Percentiles rank a stretch among this genome's conserved stretches.
These are phyloP conservation scores for Drosophila elegans DNA, from an alignment of 1,140 invertebrate genomes.

Conservation along the genomic window DNA sequence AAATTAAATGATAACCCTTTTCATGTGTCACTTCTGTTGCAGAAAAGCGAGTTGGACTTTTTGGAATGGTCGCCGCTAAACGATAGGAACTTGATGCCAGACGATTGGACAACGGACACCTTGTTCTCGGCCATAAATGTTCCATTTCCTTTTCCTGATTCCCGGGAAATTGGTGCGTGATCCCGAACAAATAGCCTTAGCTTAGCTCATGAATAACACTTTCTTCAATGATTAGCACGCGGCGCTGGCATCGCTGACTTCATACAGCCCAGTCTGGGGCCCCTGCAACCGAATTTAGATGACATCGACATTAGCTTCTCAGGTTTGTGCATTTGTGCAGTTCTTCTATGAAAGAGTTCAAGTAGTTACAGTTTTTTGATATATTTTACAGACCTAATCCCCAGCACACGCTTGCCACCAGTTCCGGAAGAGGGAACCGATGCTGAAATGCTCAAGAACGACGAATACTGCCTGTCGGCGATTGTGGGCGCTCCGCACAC, in stretches of 20 bases:
- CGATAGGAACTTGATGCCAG: conserved; percentile 89
- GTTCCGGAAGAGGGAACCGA: conserved; percentile 86
- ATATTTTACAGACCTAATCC: conserved; percentile 61
- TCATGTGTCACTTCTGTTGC: neutral
- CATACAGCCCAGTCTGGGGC: conserved; percentile 98
- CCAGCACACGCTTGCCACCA: conserved; percentile 85
- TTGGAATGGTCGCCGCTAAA: conserved; percentile 90
- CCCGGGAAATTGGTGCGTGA: conserved; percentile 94
- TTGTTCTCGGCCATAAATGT: conserved; percentile 95
- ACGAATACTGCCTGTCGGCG: conserved; percentile 73
- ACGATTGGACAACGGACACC: conserved; percentile 91
- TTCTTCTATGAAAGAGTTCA: too few relatives aligned
- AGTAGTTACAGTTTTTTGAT: neutral
- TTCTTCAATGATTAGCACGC: conserved; percentile 85
- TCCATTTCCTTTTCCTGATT: conserved; percentile 98
- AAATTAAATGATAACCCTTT: neutral
- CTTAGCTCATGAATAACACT: neutral
- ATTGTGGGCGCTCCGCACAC: conserved; percentile 77
- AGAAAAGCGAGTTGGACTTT: conserved; percentile 93
- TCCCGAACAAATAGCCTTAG: neutral
- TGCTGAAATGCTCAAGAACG: conserved; percentile 80
- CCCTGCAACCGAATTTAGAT: conserved; percentile 98
- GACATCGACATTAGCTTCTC: conserved; percentile 95
- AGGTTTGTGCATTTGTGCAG: conserved; percentile 85
- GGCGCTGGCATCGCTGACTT: conserved; percentile 94